Percentiles rank a stretch among this genome's conserved stretches.
phyloP scores from a whole-genome alignment of 30 jellyfish, hydroid and myxozoan species.

The Catostylus mosaicus region DNA sequence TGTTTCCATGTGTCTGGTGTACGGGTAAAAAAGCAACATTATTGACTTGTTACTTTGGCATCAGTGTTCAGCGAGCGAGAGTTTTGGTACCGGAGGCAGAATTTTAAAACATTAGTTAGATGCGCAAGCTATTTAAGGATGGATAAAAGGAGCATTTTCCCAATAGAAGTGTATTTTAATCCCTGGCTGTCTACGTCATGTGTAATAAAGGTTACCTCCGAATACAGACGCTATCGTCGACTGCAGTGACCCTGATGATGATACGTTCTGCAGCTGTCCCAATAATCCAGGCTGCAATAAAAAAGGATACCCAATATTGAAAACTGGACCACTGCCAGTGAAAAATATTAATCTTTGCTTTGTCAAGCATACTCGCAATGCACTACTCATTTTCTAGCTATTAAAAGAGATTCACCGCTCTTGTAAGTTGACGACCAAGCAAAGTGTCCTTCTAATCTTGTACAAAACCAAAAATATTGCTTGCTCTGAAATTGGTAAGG shows the following conservation, averaged over 20 bases:
- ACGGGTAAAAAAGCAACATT: no score
- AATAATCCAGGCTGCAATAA: conserved; percentile 39
- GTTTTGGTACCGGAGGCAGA: no score
- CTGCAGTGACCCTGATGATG: conserved; percentile 49
- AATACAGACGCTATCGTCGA: conserved; percentile 61
- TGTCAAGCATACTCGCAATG: no score
- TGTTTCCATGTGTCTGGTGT: no score
- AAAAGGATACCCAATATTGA: neutral
- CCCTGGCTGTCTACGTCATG: neutral
- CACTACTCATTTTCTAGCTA: no score
- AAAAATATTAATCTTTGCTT: no score
- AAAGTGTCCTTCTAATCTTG: neutral
- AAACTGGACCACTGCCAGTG: neutral
- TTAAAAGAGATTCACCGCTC: neutral
- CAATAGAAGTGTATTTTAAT: no score
- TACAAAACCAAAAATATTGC: neutral
- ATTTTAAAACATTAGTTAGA: no score
- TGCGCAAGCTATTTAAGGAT: no score
- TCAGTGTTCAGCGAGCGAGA: no score
- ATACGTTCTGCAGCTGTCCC: conserved; percentile 56
- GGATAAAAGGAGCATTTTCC: no score
- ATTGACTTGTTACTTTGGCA: no score
- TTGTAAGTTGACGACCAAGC: neutral
- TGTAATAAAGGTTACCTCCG: conserved; percentile 13
- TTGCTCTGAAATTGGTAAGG: neutral